Percentiles rank a stretch among this genome's conserved stretches.
These are phyloP conservation scores for Cephalotes varians DNA, from an alignment of 2,888 invertebrate species.

Conservation along the genomic window DNA sequence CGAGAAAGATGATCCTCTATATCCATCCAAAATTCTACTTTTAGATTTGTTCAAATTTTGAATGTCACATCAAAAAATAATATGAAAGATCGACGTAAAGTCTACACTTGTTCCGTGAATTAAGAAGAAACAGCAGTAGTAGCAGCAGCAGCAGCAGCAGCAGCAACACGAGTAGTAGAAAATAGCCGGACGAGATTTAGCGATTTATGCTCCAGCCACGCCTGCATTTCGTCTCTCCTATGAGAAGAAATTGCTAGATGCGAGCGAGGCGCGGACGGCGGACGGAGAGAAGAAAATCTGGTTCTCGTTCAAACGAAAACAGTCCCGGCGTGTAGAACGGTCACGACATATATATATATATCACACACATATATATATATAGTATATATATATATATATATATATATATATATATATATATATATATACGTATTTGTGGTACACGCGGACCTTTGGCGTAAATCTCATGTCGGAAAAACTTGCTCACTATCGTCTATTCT, in stretches of 20 bases:
- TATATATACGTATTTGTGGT: conserved; percentile 73
- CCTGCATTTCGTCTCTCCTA: conserved; percentile 70
- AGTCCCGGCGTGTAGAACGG: conserved; percentile 58
- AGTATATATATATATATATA: no score
- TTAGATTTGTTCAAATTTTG: conserved; percentile 34
- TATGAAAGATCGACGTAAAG: conserved; percentile 28
- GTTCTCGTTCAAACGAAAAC: conserved; percentile 63
- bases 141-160: background rate
- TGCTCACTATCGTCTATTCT: conserved; percentile 52
- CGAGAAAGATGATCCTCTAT: conserved; percentile 1
- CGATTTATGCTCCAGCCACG: conserved; percentile 72
- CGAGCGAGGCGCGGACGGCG: conserved; percentile 28
- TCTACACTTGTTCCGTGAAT: conserved; percentile 14
- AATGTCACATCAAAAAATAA: conserved; percentile 4
- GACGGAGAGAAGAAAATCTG: conserved; percentile 47
- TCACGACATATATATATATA: conserved; percentile 2
- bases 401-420: no score
- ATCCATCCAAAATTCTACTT: background rate
- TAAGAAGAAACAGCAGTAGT: background rate
- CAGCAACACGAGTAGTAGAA: conserved; percentile 5
- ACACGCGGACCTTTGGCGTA: conserved; percentile 72
- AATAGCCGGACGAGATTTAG: conserved; percentile 66
- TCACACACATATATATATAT: no score
- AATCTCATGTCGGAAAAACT: conserved; percentile 75
- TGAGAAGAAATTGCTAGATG: conserved; percentile 70